Conservation (phyloP, 2,888 invertebrate species). For the Acronicta psi region DNA sequence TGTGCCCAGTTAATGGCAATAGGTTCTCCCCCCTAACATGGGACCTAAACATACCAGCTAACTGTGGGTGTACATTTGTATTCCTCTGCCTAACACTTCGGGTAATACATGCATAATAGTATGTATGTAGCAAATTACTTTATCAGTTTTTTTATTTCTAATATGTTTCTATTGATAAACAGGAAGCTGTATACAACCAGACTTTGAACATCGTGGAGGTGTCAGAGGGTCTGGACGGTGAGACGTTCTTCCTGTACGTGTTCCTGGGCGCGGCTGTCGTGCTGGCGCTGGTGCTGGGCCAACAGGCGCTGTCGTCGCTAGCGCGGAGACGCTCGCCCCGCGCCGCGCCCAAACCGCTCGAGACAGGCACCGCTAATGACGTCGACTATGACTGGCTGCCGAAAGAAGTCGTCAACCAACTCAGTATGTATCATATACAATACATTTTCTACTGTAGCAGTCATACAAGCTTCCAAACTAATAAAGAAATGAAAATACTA, state of each 20-base stretch:
- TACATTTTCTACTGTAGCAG: no score
- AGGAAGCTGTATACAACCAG: conserved; percentile 99
- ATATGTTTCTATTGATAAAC: conserved; percentile 71
- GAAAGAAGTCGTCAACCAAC: conserved; percentile 94
- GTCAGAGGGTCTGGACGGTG: conserved; percentile 98
- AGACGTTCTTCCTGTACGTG: conserved; percentile 99
- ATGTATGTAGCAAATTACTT: no score
- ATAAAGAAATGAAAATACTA: no score
- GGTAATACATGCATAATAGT: no score
- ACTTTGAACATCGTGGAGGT: conserved; percentile 98
- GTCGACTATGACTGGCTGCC: conserved; percentile 99
- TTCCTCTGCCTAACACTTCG: no score
- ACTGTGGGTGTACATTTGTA: no score
- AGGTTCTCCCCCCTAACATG: no score
- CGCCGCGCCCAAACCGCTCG: conserved; percentile 91
- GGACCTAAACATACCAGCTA: no score
- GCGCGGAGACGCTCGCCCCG: conserved; percentile 92
- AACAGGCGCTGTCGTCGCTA: conserved; percentile 95
- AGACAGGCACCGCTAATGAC: conserved; percentile 97
- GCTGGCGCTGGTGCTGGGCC: conserved; percentile 95
- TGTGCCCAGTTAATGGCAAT: no score
- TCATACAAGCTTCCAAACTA: no score
- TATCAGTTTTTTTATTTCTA: conserved; percentile 1
- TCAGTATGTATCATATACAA: conserved; percentile 90
- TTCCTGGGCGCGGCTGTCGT: conserved; percentile 97